Evolutionary conservation across 2,888 invertebrate species (phyloP).

Genomic region (Phytoseiulus persimilis): DNA sequence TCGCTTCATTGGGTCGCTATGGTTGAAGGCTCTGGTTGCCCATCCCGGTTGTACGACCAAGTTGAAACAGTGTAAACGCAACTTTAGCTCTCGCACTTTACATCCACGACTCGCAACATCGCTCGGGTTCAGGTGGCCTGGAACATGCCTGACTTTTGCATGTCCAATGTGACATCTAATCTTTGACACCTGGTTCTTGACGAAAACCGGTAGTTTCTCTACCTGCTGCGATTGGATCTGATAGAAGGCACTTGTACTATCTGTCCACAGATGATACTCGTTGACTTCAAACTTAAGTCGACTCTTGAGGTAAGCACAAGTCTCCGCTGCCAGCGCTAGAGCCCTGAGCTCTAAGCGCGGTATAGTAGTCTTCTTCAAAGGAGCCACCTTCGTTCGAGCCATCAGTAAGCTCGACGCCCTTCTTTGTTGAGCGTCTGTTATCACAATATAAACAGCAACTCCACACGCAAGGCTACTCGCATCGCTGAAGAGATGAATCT

Average conservation of each 20-base stretch:
- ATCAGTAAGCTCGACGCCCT: neutral
- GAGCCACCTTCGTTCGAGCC: neutral
- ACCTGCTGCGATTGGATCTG: neutral
- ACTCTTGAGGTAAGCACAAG: neutral
- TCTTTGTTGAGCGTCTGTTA: neutral
- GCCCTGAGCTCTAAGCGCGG: neutral
- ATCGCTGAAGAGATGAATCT: neutral
- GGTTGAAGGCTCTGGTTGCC: no score
- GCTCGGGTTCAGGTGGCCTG: neutral
- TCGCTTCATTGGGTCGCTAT: no score
- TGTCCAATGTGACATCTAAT: neutral
- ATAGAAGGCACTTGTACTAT: neutral
- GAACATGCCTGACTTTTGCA: neutral
- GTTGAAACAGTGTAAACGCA: no score
- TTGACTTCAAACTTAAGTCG: neutral
- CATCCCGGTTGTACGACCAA: no score
- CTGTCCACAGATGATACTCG: neutral
- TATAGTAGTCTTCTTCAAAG: neutral
- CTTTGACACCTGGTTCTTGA: neutral
- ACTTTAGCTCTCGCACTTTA: neutral
- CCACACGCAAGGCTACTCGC: neutral
- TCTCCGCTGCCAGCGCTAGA: neutral
- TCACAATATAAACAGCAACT: neutral
- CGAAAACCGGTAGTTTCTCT: neutral
- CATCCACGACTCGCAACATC: neutral